Conservation (phyloP, 1,140 invertebrate species). For the Calephelis nemesis region DNA sequence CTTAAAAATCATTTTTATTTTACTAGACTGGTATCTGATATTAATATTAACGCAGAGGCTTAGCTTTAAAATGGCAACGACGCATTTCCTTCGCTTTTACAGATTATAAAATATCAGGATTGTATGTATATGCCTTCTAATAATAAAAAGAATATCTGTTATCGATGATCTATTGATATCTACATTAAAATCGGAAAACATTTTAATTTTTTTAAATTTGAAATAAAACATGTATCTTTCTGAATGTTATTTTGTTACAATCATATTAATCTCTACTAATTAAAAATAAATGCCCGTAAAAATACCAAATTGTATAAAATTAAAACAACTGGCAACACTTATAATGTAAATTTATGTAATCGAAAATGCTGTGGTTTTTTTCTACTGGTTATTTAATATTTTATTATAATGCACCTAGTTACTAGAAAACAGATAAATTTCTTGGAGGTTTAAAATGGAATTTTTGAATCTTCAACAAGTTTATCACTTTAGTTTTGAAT, state of each 20-base stretch:
- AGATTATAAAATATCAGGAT: too few relatives aligned
- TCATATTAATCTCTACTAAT: not conserved
- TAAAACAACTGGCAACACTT: not conserved
- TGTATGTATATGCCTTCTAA: too few relatives aligned
- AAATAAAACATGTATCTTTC: too few relatives aligned
- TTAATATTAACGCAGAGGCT: too few relatives aligned
- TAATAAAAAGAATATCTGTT: too few relatives aligned
- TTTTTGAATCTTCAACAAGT: slow-evolving; percentile 57
- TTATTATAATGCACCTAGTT: slow-evolving; percentile 15
- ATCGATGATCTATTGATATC: too few relatives aligned
- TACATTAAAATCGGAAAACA: too few relatives aligned
- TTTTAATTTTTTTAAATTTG: too few relatives aligned
- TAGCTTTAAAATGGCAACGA: too few relatives aligned
- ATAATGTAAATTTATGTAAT: not conserved
- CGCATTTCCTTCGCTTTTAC: too few relatives aligned
- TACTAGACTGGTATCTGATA: too few relatives aligned
- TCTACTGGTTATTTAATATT: slow-evolving; percentile 22
- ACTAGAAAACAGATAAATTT: slow-evolving; percentile 44
- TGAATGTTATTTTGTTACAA: not conserved
- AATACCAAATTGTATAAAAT: not conserved
- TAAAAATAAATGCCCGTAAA: not conserved
- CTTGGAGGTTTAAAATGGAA: slow-evolving; percentile 49
- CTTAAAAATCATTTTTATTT: too few relatives aligned
- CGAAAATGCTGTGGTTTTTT: slow-evolving; percentile 1
- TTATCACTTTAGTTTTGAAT: slow-evolving; percentile 37